Conservation (phyloP, 2,888 invertebrate genomes). For the Trissolcus japonicus region DNA sequence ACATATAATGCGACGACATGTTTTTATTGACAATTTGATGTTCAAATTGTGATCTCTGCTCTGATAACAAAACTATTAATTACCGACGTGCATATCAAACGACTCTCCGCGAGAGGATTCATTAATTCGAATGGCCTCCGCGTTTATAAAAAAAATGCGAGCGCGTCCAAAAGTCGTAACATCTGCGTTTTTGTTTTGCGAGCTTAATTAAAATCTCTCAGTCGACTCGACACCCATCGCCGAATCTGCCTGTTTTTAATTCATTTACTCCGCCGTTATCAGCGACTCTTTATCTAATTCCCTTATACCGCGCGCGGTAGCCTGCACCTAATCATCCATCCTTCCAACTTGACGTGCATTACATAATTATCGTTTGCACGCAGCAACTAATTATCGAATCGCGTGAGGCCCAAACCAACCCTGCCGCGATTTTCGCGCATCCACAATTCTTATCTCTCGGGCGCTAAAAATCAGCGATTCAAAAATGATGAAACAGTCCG, state of each 20-base stretch:
- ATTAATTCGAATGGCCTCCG: neutral
- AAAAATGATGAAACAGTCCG: slow-evolving; percentile 4
- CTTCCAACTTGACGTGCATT: slow-evolving; percentile 45
- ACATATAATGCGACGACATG: slow-evolving; percentile 12
- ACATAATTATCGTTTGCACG: slow-evolving; percentile 53
- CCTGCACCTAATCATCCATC: slow-evolving; percentile 39
- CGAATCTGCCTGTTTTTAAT: slow-evolving; percentile 30
- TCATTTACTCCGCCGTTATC: slow-evolving; percentile 31
- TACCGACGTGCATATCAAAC: neutral
- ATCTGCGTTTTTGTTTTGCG: neutral
- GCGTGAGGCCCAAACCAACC: slow-evolving; percentile 49
- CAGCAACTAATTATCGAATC: slow-evolving; percentile 52
- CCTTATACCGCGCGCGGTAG: neutral
- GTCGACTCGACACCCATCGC: slow-evolving; percentile 6
- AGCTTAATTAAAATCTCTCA: slow-evolving; percentile 29
- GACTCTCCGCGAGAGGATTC: neutral
- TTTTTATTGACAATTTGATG: slow-evolving; percentile 18
- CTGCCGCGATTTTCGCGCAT: slow-evolving; percentile 37
- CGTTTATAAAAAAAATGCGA: neutral
- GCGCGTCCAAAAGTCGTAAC: neutral
- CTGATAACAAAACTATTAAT: slow-evolving; percentile 14
- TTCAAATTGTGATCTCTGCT: slow-evolving; percentile 17
- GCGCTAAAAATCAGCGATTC: neutral
- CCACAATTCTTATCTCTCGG: slow-evolving; percentile 27
- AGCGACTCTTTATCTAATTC: slow-evolving; percentile 31